Evolutionary conservation across 2,113 vertebrate genomes (phyloP).

Genomic region (Microtus montanus): DNA sequence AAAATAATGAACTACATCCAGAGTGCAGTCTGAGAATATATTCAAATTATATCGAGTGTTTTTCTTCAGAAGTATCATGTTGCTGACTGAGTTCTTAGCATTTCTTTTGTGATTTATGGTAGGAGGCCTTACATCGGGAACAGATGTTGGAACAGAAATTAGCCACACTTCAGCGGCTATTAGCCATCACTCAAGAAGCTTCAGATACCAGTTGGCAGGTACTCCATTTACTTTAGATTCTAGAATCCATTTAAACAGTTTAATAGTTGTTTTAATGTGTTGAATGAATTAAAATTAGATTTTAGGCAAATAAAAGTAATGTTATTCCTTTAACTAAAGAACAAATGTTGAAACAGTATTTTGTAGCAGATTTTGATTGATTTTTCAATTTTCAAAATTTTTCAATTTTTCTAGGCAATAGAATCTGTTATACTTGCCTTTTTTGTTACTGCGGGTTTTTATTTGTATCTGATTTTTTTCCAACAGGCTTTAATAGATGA

Average conservation of each 20-base stretch:
- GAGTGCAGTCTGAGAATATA: not conserved
- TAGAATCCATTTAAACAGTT: constrained; percentile 19
- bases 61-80: constrained; percentile 22
- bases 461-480: constrained; percentile 58
- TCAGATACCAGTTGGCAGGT: constrained; percentile 99
- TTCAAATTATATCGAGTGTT: constrained; percentile 26
- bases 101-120: constrained; percentile 68
- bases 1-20: not conserved
- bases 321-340: constrained; percentile 45
- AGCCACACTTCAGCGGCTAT: constrained; percentile 96
- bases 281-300: constrained; percentile 51
- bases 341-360: constrained; percentile 35
- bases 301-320: constrained; percentile 7
- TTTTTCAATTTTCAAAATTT: constrained; percentile 21
- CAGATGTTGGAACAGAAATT: constrained; percentile 99
- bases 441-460: constrained; percentile 43
- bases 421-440: constrained; percentile 22
- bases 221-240: constrained; percentile 61
- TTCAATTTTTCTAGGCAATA: not conserved
- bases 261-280: not conserved
- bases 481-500: constrained; percentile 98
- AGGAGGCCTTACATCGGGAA: constrained; percentile 99
- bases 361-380: constrained; percentile 5
- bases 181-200: constrained; percentile 97
- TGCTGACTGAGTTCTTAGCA: constrained; percentile 30